Evolutionary conservation across 2,113 vertebrate genomes (phyloP), one percentile per base, ranked within the genome.

Genomic region (Anthoscopus minutus): DNA sequence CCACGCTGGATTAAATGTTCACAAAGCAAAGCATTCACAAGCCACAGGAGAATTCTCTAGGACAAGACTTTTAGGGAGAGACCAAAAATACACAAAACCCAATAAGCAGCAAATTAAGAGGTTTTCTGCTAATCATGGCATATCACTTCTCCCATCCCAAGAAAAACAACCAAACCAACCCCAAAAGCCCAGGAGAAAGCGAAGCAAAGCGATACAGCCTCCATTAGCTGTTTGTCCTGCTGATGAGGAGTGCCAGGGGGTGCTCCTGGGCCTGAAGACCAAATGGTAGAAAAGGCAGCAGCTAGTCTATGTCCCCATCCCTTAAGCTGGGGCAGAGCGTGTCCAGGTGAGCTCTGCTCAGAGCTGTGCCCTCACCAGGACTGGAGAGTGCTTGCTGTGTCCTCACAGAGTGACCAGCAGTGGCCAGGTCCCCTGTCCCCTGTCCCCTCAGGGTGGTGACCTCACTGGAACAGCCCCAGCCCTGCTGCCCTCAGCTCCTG

Each of bases 1-100:
- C 66, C 53, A 64, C n/a, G 51, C 70, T 82, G 96, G 84, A 96
- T 97, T 94, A 92, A 97, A 93, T 72, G 91, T 76, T 93, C 92
- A 61, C 91, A 95, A 81, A 94, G 95, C 90, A 96, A 96, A 97
- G 73, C 60, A 85, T 88, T 94, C 60, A 70, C 79, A 83, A 84
- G 62, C 71, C 92, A 54, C 79, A 35, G 79, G 81, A 65, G 91
- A 95, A 92, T 95, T 96, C 88, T 78, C 92, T 54, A 67, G 92
- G 94, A 95, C 81, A 88, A 66, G 92, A 91, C 76, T 93, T 92
- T 40, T 23, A 79, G 93, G 62, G 60, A 86, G 57, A 94, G 96
- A 92, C 65, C 94, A 94, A 89, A 96, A 89, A 61, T 28, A 86
- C 47, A 45, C 28, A 84, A 83, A 86, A 72, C 73, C 89, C 71